phyloP scores from a whole-genome alignment of 2,797 vertebrate species.

The Gallirallus australis region DNA sequence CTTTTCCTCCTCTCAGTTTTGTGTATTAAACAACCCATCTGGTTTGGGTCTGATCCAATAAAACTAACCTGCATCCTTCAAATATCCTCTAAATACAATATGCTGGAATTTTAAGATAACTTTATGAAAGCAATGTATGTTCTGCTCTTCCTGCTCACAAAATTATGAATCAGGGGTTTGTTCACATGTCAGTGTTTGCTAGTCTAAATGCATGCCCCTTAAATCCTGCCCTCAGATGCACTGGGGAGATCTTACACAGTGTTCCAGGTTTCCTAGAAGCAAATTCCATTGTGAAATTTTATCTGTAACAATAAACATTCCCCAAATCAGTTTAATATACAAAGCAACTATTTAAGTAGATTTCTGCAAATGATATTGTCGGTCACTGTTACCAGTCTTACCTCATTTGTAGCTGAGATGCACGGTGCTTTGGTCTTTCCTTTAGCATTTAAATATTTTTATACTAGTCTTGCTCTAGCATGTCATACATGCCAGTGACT shows the following conservation, averaged over 20 bases:
- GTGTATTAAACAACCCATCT: neutral
- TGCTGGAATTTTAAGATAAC: neutral
- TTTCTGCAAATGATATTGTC: neutral
- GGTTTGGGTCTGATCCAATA: neutral
- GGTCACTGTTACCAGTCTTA: neutral
- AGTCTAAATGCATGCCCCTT: neutral
- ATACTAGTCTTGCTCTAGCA: neutral
- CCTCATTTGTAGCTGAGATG: neutral
- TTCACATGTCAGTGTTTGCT: neutral
- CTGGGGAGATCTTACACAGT: neutral
- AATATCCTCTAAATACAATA: neutral
- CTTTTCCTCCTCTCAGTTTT: neutral
- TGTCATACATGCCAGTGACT: neutral
- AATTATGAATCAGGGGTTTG: neutral
- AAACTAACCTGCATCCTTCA: slow-evolving; percentile 2
- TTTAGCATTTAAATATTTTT: neutral
- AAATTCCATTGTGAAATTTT: neutral
- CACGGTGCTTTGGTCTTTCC: neutral
- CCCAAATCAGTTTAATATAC: neutral
- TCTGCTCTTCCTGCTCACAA: neutral
- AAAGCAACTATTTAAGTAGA: neutral
- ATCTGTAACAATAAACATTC: neutral
- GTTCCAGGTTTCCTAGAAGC: neutral
- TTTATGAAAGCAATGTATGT: neutral
- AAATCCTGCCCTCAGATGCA: neutral